These are phyloP conservation scores for Ataeniobius toweri DNA, from an alignment of 2,797 vertebrate species.

Conservation along the genomic window DNA sequence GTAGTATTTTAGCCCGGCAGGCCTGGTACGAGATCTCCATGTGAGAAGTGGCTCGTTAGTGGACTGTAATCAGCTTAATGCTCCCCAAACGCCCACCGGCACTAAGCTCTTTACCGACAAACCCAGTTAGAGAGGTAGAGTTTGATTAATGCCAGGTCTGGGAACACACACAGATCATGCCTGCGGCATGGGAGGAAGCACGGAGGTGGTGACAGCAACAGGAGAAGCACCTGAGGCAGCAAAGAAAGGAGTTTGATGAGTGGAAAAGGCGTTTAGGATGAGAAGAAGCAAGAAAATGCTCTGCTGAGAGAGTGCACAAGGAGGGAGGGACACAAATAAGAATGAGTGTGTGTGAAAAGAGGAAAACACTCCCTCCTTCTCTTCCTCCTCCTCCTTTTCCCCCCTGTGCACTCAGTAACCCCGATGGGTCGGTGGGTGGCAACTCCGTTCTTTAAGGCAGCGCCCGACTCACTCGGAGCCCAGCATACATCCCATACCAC, in stretches of 20 bases:
- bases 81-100: slow-evolving; percentile 62
- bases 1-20: slow-evolving; percentile 27
- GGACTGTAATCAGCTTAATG: slow-evolving; percentile 77
- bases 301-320: slow-evolving; percentile 49
- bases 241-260: slow-evolving; percentile 18
- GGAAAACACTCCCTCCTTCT: slow-evolving; percentile 51
- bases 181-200: slow-evolving; percentile 34
- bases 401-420: slow-evolving; percentile 70
- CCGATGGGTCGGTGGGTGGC: slow-evolving; percentile 63
- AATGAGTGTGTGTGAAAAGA: slow-evolving; percentile 56
- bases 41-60: slow-evolving; percentile 75
- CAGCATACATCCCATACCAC: slow-evolving; percentile 71
- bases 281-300: slow-evolving; percentile 16
- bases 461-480: slow-evolving; percentile 30
- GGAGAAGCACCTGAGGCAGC: slow-evolving; percentile 43
- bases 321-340: slow-evolving; percentile 61
- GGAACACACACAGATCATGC: slow-evolving; percentile 36
- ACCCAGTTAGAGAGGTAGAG: slow-evolving; percentile 64
- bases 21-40: slow-evolving; percentile 23
- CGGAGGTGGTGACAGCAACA: slow-evolving; percentile 35
- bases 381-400: slow-evolving; percentile 8
- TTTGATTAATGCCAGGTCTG: slow-evolving; percentile 39
- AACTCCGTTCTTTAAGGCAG: slow-evolving; percentile 55
- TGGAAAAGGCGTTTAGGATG: not conserved
- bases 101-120: slow-evolving; percentile 78